Evolutionary conservation across 2,888 invertebrate genomes (phyloP), one percentile per base, ranked within the genome.

Genomic region (Platycheirus rosarum): DNA sequence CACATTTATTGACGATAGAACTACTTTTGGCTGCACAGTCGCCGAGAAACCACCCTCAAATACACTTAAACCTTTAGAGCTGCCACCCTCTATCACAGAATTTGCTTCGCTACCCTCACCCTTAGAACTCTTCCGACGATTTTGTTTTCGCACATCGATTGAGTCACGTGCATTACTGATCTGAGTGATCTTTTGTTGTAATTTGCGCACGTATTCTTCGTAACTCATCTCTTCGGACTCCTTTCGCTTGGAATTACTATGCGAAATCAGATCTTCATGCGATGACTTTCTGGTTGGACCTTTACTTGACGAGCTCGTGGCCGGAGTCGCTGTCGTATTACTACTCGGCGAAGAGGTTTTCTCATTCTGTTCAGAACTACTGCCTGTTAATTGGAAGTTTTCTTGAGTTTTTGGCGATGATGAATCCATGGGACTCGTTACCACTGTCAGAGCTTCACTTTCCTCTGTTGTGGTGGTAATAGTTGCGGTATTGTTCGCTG

Each of bases 161-260:
- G 94, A 94, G 88, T 94, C 94, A 79, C 93, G 92, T 0, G 92
- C 94, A 85, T 94, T 94, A 78, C 93, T 93, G 85, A 95, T 95
- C 86, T 95, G 94, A 1, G 94, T 92, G 65, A 93, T 93, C 88
- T 94, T 93, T 16, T 93, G 93, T 87, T 94, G 93, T 35, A 94
- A 87, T 49, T 93, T 91, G 71, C 93, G 93, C 26, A 94, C 93
- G 86, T 94, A 94, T 76, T 94, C 93, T 82, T 93, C 91, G 85
- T 92, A 93, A 13, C 87, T 87, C 14, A 89, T 85, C 85, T 91
- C 91, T 65, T 91, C 91, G 0, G 90, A 89, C 75, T 89, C 90
- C 53, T 87, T 89, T 0, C 86, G 86, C 51, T 85, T 85, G 2
- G 26, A 63, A 51, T 57, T 77, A 26, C 57, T 46, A 18, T 57